These are phyloP conservation scores for Pteropus rufus DNA, from an alignment of 2,797 vertebrate species.

Conservation along the genomic window DNA sequence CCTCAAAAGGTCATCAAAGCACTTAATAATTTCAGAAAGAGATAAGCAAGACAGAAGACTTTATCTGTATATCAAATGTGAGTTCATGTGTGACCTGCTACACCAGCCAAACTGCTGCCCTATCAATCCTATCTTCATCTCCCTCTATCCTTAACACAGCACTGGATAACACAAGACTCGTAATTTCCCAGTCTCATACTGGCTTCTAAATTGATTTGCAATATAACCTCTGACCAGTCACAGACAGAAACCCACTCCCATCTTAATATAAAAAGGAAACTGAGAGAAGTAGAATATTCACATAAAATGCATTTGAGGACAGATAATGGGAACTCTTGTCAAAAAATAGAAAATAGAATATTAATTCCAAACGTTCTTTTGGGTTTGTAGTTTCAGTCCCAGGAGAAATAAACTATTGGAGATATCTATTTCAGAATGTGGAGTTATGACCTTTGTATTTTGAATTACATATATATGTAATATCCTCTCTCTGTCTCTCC, in stretches of 20 bases:
- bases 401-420: background rate
- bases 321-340: background rate
- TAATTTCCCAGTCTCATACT: background rate
- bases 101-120: background rate
- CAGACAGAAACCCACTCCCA: background rate
- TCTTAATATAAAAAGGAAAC: background rate
- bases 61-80: constrained; percentile 51
- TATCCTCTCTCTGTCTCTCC: background rate
- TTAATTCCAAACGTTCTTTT: background rate
- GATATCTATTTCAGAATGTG: background rate
- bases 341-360: background rate
- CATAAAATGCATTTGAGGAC: background rate
- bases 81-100: constrained; percentile 19
- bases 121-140: background rate
- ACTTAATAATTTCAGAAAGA: constrained; percentile 60
- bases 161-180: background rate
- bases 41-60: constrained; percentile 30
- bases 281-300: background rate
- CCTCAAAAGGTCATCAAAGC: constrained; percentile 46
- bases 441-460: background rate
- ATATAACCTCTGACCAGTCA: background rate
- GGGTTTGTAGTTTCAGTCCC: background rate
- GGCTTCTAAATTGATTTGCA: background rate
- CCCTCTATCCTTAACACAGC: background rate
- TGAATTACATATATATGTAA: background rate